Conservation (phyloP, 2,797 vertebrate genomes). For the Myotis myotis region DNA sequence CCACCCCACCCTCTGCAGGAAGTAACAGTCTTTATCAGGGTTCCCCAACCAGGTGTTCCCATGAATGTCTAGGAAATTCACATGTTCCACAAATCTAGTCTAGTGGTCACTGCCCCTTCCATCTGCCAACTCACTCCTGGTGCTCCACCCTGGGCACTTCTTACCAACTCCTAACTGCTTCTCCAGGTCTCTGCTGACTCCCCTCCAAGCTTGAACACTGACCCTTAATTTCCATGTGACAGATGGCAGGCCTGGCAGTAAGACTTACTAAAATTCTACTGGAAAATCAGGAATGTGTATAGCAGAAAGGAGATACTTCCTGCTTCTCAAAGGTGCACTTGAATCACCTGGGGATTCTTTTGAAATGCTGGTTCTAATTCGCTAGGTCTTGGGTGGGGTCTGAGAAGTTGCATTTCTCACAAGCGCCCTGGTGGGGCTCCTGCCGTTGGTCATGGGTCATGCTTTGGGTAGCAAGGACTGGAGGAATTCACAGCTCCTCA, state of each 20-base stretch:
- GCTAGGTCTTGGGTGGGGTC: rapidly evolving
- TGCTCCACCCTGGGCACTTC: neutral
- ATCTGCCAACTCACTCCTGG: neutral
- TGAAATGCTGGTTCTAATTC: neutral
- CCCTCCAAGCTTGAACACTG: neutral
- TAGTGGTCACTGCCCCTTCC: neutral
- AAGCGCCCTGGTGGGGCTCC: rapidly evolving
- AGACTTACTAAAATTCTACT: neutral
- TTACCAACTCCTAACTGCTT: neutral
- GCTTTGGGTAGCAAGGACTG: neutral
- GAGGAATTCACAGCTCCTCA: neutral
- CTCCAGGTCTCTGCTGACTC: neutral
- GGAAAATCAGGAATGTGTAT: neutral
- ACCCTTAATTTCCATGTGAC: neutral
- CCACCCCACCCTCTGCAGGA: neutral
- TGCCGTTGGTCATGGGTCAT: rapidly evolving
- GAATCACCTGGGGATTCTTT: neutral
- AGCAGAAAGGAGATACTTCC: neutral
- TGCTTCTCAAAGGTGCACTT: neutral
- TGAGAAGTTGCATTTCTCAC: neutral
- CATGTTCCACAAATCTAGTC: neutral
- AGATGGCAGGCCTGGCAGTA: neutral
- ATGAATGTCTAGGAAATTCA: neutral
- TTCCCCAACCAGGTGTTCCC: neutral
- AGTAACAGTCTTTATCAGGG: neutral